Conservation (phyloP, 2,113 vertebrate species). For the Spheniscus mendiculus region DNA sequence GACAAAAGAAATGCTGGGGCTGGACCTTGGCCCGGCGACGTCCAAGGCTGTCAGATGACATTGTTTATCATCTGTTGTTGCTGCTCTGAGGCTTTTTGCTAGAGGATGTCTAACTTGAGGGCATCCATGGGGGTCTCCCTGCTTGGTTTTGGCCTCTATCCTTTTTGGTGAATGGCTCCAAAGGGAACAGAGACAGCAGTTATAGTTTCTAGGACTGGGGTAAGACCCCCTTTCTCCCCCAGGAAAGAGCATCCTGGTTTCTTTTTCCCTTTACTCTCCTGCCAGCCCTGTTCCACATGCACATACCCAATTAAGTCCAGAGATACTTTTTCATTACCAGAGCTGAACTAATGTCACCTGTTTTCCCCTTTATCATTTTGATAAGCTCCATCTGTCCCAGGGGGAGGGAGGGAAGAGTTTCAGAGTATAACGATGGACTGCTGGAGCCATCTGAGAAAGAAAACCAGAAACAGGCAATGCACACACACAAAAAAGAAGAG, state of each 20-base stretch:
- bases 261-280: background rate
- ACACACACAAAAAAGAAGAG: background rate
- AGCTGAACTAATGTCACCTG: background rate
- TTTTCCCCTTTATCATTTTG: background rate
- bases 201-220: background rate
- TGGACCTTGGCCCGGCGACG: background rate
- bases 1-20: background rate
- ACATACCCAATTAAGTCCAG: background rate
- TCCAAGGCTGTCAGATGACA: background rate
- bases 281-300: accelerated
- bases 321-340: background rate
- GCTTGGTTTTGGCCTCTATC: background rate
- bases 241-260: background rate
- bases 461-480: background rate
- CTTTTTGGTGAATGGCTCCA: background rate
- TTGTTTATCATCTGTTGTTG: accelerated
- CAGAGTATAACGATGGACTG: background rate
- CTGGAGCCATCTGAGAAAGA: background rate
- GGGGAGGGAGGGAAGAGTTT: background rate
- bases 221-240: background rate
- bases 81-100: background rate
- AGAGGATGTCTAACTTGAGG: background rate
- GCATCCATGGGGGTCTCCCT: background rate
- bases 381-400: background rate
- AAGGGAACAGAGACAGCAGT: background rate